Percentiles rank a stretch among this genome's conserved stretches.
These are phyloP conservation scores for Baryphthengus martii DNA, from an alignment of 2,113 vertebrate species.

Conservation along the genomic window DNA sequence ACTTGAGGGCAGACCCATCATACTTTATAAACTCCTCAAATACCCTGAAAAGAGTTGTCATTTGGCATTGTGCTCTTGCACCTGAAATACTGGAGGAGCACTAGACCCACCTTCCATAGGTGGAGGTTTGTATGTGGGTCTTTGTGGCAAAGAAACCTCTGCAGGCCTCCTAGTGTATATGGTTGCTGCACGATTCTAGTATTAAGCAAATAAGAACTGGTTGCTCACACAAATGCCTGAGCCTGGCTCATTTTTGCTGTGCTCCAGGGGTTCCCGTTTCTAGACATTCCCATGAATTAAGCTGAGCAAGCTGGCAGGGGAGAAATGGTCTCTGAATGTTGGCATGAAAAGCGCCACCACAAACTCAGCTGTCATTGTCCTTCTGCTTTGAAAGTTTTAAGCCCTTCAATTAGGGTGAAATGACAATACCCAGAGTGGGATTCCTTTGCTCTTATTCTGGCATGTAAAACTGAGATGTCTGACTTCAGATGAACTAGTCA, in stretches of 20 bases:
- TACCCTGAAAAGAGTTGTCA: neutral
- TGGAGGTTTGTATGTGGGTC: neutral
- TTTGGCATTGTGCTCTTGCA: neutral
- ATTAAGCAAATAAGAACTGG: neutral
- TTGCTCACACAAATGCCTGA: constrained; percentile 27
- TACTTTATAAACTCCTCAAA: neutral
- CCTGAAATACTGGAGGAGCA: neutral
- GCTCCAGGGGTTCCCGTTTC: constrained; percentile 45
- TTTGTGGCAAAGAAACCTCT: neutral
- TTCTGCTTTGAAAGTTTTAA: constrained; percentile 44
- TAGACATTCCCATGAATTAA: constrained; percentile 63
- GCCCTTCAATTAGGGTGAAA: constrained; percentile 35
- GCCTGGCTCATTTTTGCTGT: neutral
- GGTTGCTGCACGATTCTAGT: neutral
- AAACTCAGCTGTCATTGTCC: constrained; percentile 52
- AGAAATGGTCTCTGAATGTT: constrained; percentile 15
- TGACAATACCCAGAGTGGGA: constrained; percentile 40
- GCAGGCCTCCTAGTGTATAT: neutral
- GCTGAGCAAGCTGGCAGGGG: constrained; percentile 29
- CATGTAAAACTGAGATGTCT: neutral
- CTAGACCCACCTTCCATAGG: neutral
- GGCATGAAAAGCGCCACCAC: constrained; percentile 42
- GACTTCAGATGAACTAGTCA: neutral
- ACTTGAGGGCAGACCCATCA: neutral
- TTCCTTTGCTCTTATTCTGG: constrained; percentile 38